Percentiles rank a stretch among this genome's conserved stretches.
Conservation (phyloP, 2,797 vertebrate genomes). For the Pteronotus mesoamericanus region DNA sequence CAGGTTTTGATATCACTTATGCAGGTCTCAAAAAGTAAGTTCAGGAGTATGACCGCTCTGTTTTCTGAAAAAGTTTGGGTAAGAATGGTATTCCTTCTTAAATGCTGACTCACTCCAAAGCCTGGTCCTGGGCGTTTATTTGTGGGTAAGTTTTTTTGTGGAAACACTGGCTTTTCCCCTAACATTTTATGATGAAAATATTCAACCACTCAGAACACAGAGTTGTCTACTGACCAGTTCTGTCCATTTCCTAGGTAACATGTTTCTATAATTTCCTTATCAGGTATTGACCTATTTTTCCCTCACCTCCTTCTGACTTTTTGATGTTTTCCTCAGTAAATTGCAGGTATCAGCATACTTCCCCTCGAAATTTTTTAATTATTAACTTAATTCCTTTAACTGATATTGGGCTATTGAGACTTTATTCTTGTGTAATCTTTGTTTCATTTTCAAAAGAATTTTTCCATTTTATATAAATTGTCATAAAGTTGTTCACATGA, state of each 20-base stretch:
- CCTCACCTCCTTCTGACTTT: not conserved
- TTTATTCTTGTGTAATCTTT: not conserved
- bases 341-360: not conserved
- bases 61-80: not conserved
- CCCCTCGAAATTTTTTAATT: not conserved
- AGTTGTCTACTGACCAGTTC: not conserved
- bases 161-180: not conserved
- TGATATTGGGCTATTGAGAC: not conserved
- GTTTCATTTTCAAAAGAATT: not conserved
- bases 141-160: not conserved
- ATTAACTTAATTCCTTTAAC: not conserved
- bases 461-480: not conserved
- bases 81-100: not conserved
- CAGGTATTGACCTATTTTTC: not conserved
- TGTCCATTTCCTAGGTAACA: not conserved
- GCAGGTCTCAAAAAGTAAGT: not conserved
- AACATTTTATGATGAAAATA: not conserved
- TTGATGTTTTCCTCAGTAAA: too few relatives aligned
- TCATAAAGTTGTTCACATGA: not conserved
- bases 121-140: not conserved
- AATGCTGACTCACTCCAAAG: not conserved
- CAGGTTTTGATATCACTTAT: not conserved
- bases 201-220: not conserved
- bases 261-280: not conserved
- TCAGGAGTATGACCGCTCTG: not conserved